Conservation (phyloP, 2,797 vertebrate species). For the Lutjanus argentimaculatus region DNA sequence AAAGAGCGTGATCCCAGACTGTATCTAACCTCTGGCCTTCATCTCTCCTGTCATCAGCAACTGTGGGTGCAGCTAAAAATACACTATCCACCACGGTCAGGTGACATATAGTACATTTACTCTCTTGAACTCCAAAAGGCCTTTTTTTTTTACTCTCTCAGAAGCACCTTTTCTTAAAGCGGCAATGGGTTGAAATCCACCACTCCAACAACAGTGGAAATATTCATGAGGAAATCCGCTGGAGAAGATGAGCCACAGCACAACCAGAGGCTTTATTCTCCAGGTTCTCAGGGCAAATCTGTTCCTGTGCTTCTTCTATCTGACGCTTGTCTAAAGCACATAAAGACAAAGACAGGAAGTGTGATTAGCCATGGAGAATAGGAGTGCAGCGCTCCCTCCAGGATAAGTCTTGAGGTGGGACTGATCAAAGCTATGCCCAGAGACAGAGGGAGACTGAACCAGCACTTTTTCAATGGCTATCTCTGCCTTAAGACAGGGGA, state of each 20-base stretch:
- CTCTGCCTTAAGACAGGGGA: constrained; percentile 73
- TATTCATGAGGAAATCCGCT: constrained; percentile 81
- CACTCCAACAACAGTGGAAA: constrained; percentile 73
- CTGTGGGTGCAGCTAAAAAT: constrained; percentile 64
- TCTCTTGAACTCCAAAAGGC: constrained; percentile 50
- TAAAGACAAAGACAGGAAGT: constrained; percentile 86
- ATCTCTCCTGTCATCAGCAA: constrained; percentile 33
- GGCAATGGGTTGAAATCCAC: constrained; percentile 73
- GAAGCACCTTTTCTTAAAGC: constrained; percentile 66
- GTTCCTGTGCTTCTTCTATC: constrained; percentile 80
- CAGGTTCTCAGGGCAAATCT: constrained; percentile 80
- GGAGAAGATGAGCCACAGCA: constrained; percentile 77
- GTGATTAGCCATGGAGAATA: constrained; percentile 84
- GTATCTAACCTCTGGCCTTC: constrained; percentile 53
- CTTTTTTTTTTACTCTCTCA: constrained; percentile 47
- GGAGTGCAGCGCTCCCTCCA: constrained; percentile 80
- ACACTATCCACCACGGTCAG: constrained; percentile 42
- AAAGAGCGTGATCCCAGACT: constrained; percentile 5
- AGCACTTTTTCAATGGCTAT: constrained; percentile 87
- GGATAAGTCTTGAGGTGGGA: constrained; percentile 87
- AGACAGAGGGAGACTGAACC: constrained; percentile 86
- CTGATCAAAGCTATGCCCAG: constrained; percentile 89
- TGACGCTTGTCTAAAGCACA: constrained; percentile 83
- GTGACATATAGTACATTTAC: constrained; percentile 58
- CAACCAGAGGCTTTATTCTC: constrained; percentile 82